Evolutionary conservation across 2,113 vertebrate species (phyloP).

Genomic region (Pachypanchax playfairii): DNA sequence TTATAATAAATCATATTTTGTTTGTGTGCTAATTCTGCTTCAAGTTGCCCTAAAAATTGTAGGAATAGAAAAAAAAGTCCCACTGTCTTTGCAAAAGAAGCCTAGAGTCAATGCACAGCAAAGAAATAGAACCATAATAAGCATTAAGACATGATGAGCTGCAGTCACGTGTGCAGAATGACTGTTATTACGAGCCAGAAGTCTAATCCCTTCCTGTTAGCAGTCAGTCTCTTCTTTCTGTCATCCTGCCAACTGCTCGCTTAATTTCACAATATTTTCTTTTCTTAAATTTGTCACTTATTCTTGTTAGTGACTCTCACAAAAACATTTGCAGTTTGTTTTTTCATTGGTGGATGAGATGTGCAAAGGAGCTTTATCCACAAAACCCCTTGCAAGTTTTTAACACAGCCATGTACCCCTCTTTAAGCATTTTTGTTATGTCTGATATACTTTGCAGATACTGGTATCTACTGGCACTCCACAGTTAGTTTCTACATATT

Average conservation of each 20-base stretch:
- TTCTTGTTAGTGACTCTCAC: too few relatives aligned
- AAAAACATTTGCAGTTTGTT: too few relatives aligned
- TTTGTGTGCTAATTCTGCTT: neutral
- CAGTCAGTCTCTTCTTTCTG: too few relatives aligned
- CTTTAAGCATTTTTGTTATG: too few relatives aligned
- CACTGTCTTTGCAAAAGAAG: slow-evolving; percentile 14
- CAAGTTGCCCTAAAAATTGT: neutral
- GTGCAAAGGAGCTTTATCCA: too few relatives aligned
- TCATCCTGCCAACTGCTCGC: too few relatives aligned
- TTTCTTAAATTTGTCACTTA: slow-evolving; percentile 4
- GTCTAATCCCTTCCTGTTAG: slow-evolving; percentile 57
- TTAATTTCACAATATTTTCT: slow-evolving; percentile 24
- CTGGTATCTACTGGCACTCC: neutral
- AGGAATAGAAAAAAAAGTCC: neutral
- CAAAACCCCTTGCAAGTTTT: too few relatives aligned
- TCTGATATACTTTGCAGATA: too few relatives aligned
- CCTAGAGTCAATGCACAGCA: slow-evolving; percentile 8
- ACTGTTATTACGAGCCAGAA: slow-evolving; percentile 36
- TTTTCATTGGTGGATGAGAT: too few relatives aligned
- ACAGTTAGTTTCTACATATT: neutral
- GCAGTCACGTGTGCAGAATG: slow-evolving; percentile 44
- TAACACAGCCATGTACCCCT: too few relatives aligned
- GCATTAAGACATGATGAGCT: slow-evolving; percentile 69
- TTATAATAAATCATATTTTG: too few relatives aligned
- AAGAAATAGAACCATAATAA: slow-evolving; percentile 50